phyloP scores from a whole-genome alignment of 2,888 invertebrate species.

The Magallana nippona region DNA sequence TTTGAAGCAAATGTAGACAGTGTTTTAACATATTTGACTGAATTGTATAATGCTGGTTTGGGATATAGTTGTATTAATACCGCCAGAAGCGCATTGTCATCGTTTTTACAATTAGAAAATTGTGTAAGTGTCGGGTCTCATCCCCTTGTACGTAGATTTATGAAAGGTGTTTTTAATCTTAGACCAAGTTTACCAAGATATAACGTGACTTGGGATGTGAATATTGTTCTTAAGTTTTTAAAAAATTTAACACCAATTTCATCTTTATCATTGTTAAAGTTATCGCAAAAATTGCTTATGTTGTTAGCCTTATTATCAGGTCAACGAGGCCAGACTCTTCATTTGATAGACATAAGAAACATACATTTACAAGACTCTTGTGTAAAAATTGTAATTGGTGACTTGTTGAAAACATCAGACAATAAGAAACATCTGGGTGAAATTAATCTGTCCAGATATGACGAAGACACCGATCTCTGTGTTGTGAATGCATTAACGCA shows the following conservation, averaged over 20 bases:
- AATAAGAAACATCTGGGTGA: slow-evolving; percentile 46
- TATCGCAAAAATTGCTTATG: slow-evolving; percentile 51
- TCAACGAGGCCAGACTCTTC: slow-evolving; percentile 49
- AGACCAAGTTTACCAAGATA: slow-evolving; percentile 53
- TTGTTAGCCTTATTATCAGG: slow-evolving; percentile 50
- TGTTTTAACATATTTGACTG: slow-evolving; percentile 45
- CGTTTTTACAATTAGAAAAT: slow-evolving; percentile 38
- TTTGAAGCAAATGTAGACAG: slow-evolving; percentile 28
- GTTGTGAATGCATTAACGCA: slow-evolving; percentile 12
- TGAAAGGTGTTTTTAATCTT: slow-evolving; percentile 50
- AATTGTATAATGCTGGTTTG: slow-evolving; percentile 41
- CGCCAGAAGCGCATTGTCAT: slow-evolving; percentile 50
- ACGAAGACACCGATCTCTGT: slow-evolving; percentile 7
- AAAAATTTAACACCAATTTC: background rate
- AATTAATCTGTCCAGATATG: slow-evolving; percentile 41
- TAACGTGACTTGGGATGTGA: slow-evolving; percentile 52
- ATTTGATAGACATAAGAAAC: slow-evolving; percentile 45
- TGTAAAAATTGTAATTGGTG: slow-evolving; percentile 41
- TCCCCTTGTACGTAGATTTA: slow-evolving; percentile 47
- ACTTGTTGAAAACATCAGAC: slow-evolving; percentile 51
- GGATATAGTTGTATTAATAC: slow-evolving; percentile 53
- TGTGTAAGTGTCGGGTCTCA: slow-evolving; percentile 34
- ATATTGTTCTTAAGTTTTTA: slow-evolving; percentile 48
- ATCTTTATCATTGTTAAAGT: slow-evolving; percentile 37
- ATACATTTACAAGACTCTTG: slow-evolving; percentile 38